These are phyloP conservation scores for Sebastes taczanowskii DNA, from an alignment of 2,797 vertebrate species.

Conservation along the genomic window DNA sequence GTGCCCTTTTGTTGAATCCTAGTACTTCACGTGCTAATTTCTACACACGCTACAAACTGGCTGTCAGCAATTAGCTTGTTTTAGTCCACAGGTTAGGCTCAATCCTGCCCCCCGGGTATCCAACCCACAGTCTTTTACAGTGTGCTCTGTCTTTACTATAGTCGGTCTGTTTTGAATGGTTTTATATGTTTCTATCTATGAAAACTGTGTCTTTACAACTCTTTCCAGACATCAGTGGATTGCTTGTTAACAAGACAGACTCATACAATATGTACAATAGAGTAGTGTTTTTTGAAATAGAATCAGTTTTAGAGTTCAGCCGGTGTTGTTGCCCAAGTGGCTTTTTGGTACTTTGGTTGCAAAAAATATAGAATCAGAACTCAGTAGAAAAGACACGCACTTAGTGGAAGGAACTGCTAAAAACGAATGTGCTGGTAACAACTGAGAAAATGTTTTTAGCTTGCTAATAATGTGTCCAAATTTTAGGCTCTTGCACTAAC, in stretches of 20 bases:
- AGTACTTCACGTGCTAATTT: not conserved
- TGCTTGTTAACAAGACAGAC: slow-evolving; percentile 64
- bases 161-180: slow-evolving; percentile 71
- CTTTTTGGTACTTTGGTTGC: slow-evolving; percentile 66
- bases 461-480: not conserved
- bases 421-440: not conserved
- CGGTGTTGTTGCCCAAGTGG: slow-evolving; percentile 53
- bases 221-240: slow-evolving; percentile 59
- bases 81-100: slow-evolving; percentile 48
- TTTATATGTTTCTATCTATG: slow-evolving; percentile 82
- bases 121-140: slow-evolving; percentile 56
- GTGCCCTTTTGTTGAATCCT: slow-evolving; percentile 3
- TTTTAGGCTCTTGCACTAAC: not conserved
- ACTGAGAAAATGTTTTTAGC: not conserved
- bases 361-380: slow-evolving; percentile 54
- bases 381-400: slow-evolving; percentile 33
- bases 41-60: not conserved
- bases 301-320: slow-evolving; percentile 55
- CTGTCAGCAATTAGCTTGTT: not conserved
- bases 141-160: slow-evolving; percentile 63
- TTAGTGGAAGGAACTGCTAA: not conserved
- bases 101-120: slow-evolving; percentile 38
- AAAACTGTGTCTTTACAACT: slow-evolving; percentile 63
- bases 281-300: slow-evolving; percentile 62
- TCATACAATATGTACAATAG: slow-evolving; percentile 58